Base-by-base conservation (phyloP, 23 tunicate genomes). In the Clavelina lepadiformis region DNA sequence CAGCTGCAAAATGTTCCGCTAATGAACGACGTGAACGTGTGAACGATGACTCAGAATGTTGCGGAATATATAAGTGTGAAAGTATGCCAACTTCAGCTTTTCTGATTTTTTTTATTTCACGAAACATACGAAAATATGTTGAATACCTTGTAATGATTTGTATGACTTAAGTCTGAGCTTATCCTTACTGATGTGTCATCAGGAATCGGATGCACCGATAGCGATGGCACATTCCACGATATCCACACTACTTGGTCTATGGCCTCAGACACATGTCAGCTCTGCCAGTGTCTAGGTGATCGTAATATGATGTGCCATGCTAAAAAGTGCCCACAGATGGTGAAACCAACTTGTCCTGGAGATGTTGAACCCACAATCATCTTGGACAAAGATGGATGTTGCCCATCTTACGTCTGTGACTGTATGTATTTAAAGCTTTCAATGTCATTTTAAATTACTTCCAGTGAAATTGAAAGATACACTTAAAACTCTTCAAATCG, bases 141-240 rank as follows among this genome's bases (percentile, higher is more conserved):
- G 49, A 41, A 41, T 41, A 41, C 11, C 49, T 41, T 41, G 11
- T 41, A 41, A 11, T 15, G 13, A 8, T 11, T 41, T 8, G 49
- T 11, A 15, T 41, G 15, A 41, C 49, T 8, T 15, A 8, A 41
- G 49, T 8, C 15, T 41, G 11, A 41, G 15, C 49, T 41, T 11
- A 11, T 41, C 15, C 15, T 41, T 41, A 11, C 11, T 41, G 11
- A 15, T 15, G 49, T 41, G 11, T 15, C 13, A 41, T 41, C 41
- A 89, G 97, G 75, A 19, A 81, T 89, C 46, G 97, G 97, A 2
- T 89, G 97, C 44, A 61, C 69, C 56, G 97, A 89, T 64, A 79
- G 70, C 19, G 30, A 56, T 46, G 97, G 97, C 29, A 52, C 28
- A 5, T 81, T 89, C 83, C 97, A 75, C 32, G 87, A 81, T 4